Percentiles rank a stretch among this genome's conserved stretches.
Conservation (phyloP, 2,797 vertebrate genomes). For the Gobio occitaniae region DNA sequence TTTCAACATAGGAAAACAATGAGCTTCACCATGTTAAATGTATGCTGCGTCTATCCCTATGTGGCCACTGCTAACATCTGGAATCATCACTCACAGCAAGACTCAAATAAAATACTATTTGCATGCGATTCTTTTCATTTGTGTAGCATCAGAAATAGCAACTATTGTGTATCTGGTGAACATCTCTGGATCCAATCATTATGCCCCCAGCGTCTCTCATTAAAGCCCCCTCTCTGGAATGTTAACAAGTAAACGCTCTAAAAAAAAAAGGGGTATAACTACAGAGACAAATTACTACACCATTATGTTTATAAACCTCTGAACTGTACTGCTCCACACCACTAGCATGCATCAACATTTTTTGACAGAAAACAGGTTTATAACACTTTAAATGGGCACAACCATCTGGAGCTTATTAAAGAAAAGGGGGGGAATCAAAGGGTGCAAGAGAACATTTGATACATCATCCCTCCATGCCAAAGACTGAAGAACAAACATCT, state of each 20-base stretch:
- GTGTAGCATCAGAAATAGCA: slow-evolving; percentile 6
- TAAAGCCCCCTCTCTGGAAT: slow-evolving; percentile 68
- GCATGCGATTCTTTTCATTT: slow-evolving; percentile 23
- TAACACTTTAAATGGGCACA: slow-evolving; percentile 70
- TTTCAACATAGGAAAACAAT: slow-evolving; percentile 28
- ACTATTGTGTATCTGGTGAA: slow-evolving; percentile 34
- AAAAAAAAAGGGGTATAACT: slow-evolving; percentile 62
- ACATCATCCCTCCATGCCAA: slow-evolving; percentile 65
- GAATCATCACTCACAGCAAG: slow-evolving; percentile 7
- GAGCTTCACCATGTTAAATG: slow-evolving; percentile 19
- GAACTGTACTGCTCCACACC: slow-evolving; percentile 66
- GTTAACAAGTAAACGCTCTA: slow-evolving; percentile 75
- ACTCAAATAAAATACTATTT: background rate
- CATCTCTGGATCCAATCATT: slow-evolving; percentile 59
- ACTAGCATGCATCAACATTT: slow-evolving; percentile 51
- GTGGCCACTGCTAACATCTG: slow-evolving; percentile 23
- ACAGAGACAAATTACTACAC: slow-evolving; percentile 73
- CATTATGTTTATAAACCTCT: slow-evolving; percentile 63
- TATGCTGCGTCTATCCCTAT: background rate
- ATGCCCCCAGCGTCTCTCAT: slow-evolving; percentile 47
- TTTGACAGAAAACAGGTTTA: slow-evolving; percentile 70
- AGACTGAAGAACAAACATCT: slow-evolving; percentile 60
- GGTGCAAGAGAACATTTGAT: slow-evolving; percentile 73
- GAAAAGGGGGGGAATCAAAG: slow-evolving; percentile 66
- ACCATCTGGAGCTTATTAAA: slow-evolving; percentile 78